Conservation (phyloP, 1,140 invertebrate species). For the Listronotus bonariensis region DNA sequence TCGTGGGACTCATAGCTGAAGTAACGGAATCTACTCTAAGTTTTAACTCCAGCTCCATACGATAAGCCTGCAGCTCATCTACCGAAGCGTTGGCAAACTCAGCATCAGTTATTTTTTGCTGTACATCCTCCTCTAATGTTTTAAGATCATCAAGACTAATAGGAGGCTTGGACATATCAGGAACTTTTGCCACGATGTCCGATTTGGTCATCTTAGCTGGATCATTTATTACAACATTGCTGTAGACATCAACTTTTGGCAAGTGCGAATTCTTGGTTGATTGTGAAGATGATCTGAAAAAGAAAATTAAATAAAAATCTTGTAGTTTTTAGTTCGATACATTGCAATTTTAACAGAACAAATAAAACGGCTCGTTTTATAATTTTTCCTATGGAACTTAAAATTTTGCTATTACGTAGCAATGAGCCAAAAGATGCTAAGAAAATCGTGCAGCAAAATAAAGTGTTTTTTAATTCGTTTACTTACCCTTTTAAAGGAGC, state of each 20-base stretch:
- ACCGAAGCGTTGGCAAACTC: conserved; percentile 26
- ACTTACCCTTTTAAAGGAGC: background rate
- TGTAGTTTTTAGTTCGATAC: too few relatives aligned
- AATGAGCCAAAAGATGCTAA: too few relatives aligned
- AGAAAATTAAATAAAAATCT: background rate
- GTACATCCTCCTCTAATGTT: conserved; percentile 42
- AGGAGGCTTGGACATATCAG: conserved; percentile 46
- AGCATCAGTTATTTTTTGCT: conserved; percentile 36
- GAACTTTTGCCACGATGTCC: conserved; percentile 23
- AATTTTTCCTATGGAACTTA: too few relatives aligned
- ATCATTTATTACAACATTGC: conserved; percentile 37
- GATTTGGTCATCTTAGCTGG: conserved; percentile 11
- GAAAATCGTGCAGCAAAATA: too few relatives aligned
- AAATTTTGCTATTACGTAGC: too few relatives aligned
- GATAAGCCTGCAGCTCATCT: conserved; percentile 38
- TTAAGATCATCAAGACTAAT: conserved; percentile 45
- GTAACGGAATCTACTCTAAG: conserved; percentile 30
- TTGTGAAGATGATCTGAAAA: background rate
- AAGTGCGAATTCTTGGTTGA: conserved; percentile 17
- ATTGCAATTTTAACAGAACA: too few relatives aligned
- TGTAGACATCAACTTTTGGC: conserved; percentile 45
- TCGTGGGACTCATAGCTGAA: conserved; percentile 18
- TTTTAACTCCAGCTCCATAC: conserved; percentile 38
- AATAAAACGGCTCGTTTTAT: too few relatives aligned
- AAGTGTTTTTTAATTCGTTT: too few relatives aligned